Percentiles rank a stretch among this genome's conserved stretches.
phyloP scores from a whole-genome alignment of 37 sponge, comb jelly and placozoan species.

The Diacarnus erythraeanus region DNA sequence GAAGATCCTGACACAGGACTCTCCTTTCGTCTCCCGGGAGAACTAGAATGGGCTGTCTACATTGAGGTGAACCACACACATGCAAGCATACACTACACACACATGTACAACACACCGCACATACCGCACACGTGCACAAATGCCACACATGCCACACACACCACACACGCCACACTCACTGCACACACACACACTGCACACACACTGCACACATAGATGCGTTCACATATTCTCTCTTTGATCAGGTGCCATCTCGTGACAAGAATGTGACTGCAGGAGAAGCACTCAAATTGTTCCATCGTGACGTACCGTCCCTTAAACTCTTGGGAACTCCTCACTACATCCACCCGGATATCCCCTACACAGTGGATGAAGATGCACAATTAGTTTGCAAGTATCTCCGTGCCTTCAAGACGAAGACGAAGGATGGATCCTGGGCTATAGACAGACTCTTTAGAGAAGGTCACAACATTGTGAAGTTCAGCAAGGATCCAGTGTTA shows the following conservation, averaged over 20 bases:
- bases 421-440: conserved; percentile 2
- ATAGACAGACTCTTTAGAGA: conserved; percentile 65
- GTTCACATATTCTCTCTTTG: neutral
- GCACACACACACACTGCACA: too few species aligned
- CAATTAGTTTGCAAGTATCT: conserved; percentile 89
- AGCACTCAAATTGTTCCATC: conserved; percentile 49
- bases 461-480: conserved; percentile 49
- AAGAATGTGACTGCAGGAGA: conserved; percentile 22
- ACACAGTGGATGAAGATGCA: conserved; percentile 61
- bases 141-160: neutral
- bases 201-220: too few species aligned
- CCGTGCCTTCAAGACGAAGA: conserved; percentile 43
- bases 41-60: conserved; percentile 69
- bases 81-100: neutral
- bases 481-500: conserved; percentile 39
- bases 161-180: too few species aligned
- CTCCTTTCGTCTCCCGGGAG: conserved; percentile 72
- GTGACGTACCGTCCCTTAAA: conserved; percentile 54
- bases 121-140: neutral
- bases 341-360: conserved; percentile 43
- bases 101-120: neutral
- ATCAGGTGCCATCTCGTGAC: conserved; percentile 29
- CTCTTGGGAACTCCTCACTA: conserved; percentile 55
- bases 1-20: conserved; percentile 73
- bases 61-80: conserved; percentile 80